These are phyloP conservation scores for Lagothrix lagotricha DNA, from an alignment of 2,797 vertebrate genomes.

Conservation along the genomic window DNA sequence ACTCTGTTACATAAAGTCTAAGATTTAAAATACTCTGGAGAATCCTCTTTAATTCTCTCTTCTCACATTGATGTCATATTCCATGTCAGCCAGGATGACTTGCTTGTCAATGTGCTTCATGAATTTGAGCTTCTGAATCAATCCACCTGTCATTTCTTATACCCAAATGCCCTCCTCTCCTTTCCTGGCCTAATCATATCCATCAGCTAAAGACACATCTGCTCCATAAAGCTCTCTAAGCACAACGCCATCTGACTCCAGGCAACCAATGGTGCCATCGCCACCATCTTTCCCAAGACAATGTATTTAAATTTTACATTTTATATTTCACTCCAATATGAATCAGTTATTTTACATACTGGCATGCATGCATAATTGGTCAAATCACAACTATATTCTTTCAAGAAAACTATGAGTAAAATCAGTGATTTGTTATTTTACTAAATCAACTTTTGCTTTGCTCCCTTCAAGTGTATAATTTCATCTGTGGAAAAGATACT, in stretches of 20 bases:
- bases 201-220: neutral
- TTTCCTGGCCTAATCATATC: neutral
- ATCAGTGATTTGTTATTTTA: neutral
- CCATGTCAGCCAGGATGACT: neutral
- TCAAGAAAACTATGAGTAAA: neutral
- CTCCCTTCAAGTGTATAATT: neutral
- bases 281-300: neutral
- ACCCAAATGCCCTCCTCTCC: neutral
- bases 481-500: neutral
- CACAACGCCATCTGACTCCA: neutral
- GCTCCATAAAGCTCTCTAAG: neutral
- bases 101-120: neutral
- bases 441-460: neutral
- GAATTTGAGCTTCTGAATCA: neutral
- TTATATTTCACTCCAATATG: neutral
- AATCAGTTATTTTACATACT: neutral
- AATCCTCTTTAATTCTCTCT: neutral
- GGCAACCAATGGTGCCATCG: neutral
- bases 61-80: neutral
- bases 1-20: neutral
- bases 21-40: neutral
- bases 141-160: neutral
- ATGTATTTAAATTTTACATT: neutral
- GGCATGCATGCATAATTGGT: neutral
- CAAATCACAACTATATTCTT: neutral